Evolutionary conservation across 2,797 vertebrate genomes (phyloP), one percentile per base, ranked within the genome.

Genomic region (Lagodon rhomboides): DNA sequence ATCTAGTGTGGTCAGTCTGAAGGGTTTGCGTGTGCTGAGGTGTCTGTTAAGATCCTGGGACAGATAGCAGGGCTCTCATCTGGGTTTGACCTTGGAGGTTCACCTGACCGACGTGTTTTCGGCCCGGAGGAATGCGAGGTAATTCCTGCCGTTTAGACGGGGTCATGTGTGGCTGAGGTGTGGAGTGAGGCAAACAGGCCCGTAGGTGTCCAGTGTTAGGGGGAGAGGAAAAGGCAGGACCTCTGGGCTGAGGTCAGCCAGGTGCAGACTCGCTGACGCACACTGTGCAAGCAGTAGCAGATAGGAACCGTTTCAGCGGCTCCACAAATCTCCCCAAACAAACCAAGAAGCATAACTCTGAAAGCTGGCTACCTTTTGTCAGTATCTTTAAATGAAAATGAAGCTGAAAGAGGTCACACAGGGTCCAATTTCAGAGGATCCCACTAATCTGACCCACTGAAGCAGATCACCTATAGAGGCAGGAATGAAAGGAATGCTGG

Each of bases 401-500:
- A 79, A 75, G 20, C 30, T 64, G 1, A 6, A 49, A n/a, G 51
- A 80, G 75, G 74, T 82, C 77, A 75, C 16, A 12, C 4, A 11
- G 82, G 75, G 46, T 85, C 65, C 47, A 27, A 12, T 88, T 83
- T 88, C 46, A 78, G 71, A 71, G 47, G 66, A 77, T 79, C 60
- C 15, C 9, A 13, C 76, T 83, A 82, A 86, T 88, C 70, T 68
- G 67, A 75, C 46, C 30, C 17, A 66, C 41, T 62, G 55, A 77
- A 75, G 69, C 30, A 53, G 63, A 94, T 96, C 92, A 96, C 95
- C 95, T 94, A 75, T 77, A 86, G 90, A 79, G 78, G 88, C 70
- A 90, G 94, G 93, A 95, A 95, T 92, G 90, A 86, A 58, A 84
- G 90, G 91, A 95, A 95, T 95, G 92, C 79, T 86, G 30, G 27